Conservation (phyloP, 2,113 vertebrate genomes). For the Clarias batrachus region DNA sequence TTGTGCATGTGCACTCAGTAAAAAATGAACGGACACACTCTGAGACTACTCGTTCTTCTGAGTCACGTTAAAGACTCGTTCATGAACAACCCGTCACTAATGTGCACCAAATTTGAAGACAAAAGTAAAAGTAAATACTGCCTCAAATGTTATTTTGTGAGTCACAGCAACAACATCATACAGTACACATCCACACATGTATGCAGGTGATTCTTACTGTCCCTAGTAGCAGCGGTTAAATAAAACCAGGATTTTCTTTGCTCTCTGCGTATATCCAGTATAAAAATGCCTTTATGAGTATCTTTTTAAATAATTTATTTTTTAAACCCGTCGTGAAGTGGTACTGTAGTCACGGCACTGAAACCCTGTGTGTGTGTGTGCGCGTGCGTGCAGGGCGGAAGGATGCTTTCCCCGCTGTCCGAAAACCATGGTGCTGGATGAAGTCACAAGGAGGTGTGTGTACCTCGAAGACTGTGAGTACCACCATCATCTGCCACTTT, state of each 20-base stretch:
- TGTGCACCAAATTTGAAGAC: background rate
- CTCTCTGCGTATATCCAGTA: background rate
- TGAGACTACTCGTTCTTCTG: no score
- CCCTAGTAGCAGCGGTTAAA: background rate
- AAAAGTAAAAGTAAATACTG: background rate
- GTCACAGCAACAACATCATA: background rate
- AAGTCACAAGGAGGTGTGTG: slow-evolving; percentile 92
- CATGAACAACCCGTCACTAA: background rate
- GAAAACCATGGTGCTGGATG: slow-evolving; percentile 92
- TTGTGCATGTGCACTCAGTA: no score
- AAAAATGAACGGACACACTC: no score
- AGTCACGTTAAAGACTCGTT: no score
- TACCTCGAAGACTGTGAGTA: slow-evolving; percentile 93
- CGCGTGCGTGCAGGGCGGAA: slow-evolving; percentile 80
- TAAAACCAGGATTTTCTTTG: background rate
- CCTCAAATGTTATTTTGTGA: background rate
- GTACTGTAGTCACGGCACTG: background rate
- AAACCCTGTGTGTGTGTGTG: background rate
- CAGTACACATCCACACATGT: background rate
- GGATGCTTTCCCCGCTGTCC: slow-evolving; percentile 95
- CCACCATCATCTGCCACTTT: background rate
- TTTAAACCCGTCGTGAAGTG: background rate
- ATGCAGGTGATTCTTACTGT: background rate
- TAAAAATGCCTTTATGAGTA: background rate
- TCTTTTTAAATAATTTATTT: background rate